Base-by-base conservation (phyloP, 2,113 vertebrate genomes). In the Acanthisitta chloris region DNA sequence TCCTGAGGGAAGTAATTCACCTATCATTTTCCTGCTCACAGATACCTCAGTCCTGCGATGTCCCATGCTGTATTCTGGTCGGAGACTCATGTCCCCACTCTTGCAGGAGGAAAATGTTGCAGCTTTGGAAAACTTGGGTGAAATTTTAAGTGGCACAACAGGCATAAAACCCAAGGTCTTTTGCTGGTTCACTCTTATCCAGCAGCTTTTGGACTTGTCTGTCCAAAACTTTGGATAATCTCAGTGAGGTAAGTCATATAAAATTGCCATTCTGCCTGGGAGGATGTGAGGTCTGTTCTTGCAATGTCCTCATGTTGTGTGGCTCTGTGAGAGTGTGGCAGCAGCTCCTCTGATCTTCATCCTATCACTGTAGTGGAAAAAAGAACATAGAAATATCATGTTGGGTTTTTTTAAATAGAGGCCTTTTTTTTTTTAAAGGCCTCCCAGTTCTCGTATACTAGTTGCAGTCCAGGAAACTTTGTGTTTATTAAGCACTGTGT, bases 401-500 rank as follows among this genome's bases (percentile, higher is more conserved):
- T 11, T 34, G 10, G 26, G 7, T 4, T 17, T 10, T 25, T 42
- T n/a, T n/a, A n/a, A n/a, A n/a, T n/a, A n/a, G n/a, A n/a, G n/a
- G n/a, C n/a, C n/a, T 6, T 43, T 19, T 20, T 62, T 61, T 48
- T 81, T 87, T 31, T 6, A 4, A 81, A 86, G 8, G 13, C 51
- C 52, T 92, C 57, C 34, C 21, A 40, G 4, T 89, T 96, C 36
- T 88, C 34, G 34, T 88, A 3, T 72, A 45, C 33, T 84, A 81
- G 52, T 45, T 81, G 67, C 33, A 69, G 79, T 91, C 69, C 94
- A 94, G 95, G 95, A 96, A 96, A 91, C 77, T 81, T 72, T 31
- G 57, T 91, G 83, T 95, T 97, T 94, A 89, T 95, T 88, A 92
- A 96, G 77, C 61, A 29, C 86, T 95, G 86, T 96, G 94, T 92